These are phyloP conservation scores for Acanthococcus lagerstroemiae DNA, from an alignment of 2,888 invertebrate species.

Conservation along the genomic window DNA sequence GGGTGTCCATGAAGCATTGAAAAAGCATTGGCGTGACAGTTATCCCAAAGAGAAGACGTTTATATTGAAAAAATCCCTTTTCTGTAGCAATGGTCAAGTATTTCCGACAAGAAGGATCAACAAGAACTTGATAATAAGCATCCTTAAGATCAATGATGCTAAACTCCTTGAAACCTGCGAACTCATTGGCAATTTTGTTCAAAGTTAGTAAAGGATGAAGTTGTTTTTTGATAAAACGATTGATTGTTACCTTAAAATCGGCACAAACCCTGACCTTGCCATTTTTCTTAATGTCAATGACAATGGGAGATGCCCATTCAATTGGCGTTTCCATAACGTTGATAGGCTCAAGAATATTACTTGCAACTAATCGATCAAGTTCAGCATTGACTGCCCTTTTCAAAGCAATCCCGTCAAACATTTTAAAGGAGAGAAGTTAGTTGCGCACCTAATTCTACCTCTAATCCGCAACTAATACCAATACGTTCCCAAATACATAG, in stretches of 20 bases:
- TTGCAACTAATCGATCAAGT: slow-evolving; percentile 32
- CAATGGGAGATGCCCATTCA: slow-evolving; percentile 36
- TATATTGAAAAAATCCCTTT: background rate
- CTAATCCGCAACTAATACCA: no score
- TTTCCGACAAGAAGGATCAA: background rate
- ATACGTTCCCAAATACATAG: no score
- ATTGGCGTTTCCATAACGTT: slow-evolving; percentile 33
- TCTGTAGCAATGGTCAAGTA: slow-evolving; percentile 3
- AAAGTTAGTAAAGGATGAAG: background rate
- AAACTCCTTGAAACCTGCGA: background rate
- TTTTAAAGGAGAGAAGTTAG: no score
- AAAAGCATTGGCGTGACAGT: slow-evolving; percentile 38
- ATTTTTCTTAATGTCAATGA: slow-evolving; percentile 35
- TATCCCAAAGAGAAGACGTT: slow-evolving; percentile 38
- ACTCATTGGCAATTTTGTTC: background rate
- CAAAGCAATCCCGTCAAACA: no score
- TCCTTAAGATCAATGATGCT: background rate
- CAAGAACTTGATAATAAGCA: background rate
- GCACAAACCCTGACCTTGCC: slow-evolving; percentile 35
- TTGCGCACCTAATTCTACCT: no score
- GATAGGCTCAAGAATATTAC: slow-evolving; percentile 35
- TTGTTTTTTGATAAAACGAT: background rate
- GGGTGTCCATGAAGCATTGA: slow-evolving; percentile 39
- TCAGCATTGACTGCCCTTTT: slow-evolving; percentile 35
- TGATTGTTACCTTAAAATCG: slow-evolving; percentile 14